phyloP scores from a whole-genome alignment of 2,113 vertebrate species.

The Amazona guildingii region DNA sequence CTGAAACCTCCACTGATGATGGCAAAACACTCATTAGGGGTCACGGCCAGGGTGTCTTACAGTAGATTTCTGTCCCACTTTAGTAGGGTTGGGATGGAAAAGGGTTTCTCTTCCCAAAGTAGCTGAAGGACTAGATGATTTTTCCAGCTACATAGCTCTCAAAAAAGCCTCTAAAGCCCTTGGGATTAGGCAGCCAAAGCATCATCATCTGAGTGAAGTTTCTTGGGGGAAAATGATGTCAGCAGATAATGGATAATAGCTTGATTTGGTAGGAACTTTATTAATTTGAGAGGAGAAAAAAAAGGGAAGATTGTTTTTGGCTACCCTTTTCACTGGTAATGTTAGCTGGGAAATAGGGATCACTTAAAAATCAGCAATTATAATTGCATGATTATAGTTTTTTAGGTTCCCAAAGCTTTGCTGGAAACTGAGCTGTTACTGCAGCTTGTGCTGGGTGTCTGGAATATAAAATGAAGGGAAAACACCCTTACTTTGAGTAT shows the following conservation, averaged over 20 bases:
- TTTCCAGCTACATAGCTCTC: background rate
- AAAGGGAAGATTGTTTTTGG: background rate
- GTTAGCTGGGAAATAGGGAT: background rate
- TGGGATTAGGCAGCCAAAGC: background rate
- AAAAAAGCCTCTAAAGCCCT: background rate
- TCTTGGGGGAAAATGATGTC: background rate
- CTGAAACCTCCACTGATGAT: background rate
- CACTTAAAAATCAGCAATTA: background rate
- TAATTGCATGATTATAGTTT: background rate
- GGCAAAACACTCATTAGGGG: background rate
- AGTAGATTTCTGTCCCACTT: background rate
- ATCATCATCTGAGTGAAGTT: background rate
- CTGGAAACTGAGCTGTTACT: background rate
- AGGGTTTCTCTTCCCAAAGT: background rate
- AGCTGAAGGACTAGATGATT: background rate
- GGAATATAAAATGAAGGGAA: background rate
- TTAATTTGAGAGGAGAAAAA: background rate
- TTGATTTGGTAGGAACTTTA: background rate
- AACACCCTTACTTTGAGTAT: background rate
- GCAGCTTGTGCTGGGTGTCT: background rate
- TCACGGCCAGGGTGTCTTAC: background rate
- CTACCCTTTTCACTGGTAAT: background rate
- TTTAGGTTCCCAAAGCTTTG: background rate
- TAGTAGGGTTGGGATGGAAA: background rate
- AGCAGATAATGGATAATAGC: background rate